Evolutionary conservation across 2,113 vertebrate genomes (phyloP).

Genomic region (Equus quagga): DNA sequence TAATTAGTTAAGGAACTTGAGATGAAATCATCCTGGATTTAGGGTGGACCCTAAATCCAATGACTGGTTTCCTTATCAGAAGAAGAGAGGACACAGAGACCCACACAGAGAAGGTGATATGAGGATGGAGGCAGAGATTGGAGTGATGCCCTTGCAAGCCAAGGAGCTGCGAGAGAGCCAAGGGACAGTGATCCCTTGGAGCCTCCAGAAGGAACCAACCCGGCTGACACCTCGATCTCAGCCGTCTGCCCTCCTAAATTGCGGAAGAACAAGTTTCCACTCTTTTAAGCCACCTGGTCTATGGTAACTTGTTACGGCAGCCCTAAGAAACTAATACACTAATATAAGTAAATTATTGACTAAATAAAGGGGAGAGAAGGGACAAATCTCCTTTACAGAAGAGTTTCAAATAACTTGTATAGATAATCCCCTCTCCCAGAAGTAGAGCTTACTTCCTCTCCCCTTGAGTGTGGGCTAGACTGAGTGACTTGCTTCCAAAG

Average conservation of each 20-base stretch:
- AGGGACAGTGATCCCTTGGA: accelerated
- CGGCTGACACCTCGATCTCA: not conserved
- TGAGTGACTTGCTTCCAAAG: not conserved
- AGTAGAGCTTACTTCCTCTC: not conserved
- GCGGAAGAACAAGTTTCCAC: not conserved
- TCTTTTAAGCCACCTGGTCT: not conserved
- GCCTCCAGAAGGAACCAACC: too few relatives aligned
- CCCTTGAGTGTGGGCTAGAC: not conserved
- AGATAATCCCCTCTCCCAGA: not conserved
- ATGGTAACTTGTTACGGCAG: not conserved
- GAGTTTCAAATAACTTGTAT: not conserved
- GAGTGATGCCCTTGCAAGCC: not conserved
- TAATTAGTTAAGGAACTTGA: not conserved
- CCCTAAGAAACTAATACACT: not conserved
- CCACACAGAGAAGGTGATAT: not conserved
- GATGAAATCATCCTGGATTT: not conserved
- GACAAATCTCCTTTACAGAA: not conserved
- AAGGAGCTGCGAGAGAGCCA: not conserved
- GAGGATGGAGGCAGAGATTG: not conserved
- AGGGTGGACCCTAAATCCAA: not conserved
- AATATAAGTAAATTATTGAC: not conserved
- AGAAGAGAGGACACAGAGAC: not conserved
- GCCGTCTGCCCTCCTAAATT: not conserved
- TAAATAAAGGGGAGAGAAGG: not conserved
- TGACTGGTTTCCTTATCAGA: not conserved